These are phyloP conservation scores for Catonia carolina DNA, from an alignment of 2,888 invertebrate genomes.

Conservation along the genomic window DNA sequence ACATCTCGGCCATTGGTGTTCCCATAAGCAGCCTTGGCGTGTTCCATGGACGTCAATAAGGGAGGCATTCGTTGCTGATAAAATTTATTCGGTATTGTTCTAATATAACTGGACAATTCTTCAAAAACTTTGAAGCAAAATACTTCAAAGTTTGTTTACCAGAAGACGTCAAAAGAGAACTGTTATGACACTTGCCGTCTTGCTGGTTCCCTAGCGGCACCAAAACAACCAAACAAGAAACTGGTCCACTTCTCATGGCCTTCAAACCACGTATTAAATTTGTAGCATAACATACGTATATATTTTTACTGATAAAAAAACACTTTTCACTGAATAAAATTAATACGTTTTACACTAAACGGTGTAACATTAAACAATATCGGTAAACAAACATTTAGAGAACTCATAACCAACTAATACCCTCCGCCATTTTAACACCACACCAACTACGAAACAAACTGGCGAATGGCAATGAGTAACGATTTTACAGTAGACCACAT, in stretches of 20 bases:
- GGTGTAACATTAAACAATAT: neutral
- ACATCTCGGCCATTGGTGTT: conserved; percentile 39
- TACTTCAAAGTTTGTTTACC: neutral
- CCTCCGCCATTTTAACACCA: conserved; percentile 26
- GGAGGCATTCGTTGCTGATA: conserved; percentile 39
- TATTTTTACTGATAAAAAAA: neutral
- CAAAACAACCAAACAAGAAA: conserved; percentile 23
- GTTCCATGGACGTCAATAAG: conserved; percentile 41
- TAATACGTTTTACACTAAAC: neutral
- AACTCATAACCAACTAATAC: conserved; percentile 17
- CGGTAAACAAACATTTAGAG: neutral
- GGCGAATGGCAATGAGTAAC: conserved; percentile 20
- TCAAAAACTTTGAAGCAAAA: conserved; percentile 1
- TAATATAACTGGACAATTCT: conserved; percentile 9
- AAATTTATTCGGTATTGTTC: conserved; percentile 31
- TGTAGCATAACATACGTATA: neutral
- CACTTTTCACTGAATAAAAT: conserved; percentile 5
- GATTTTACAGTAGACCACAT: conserved; percentile 25
- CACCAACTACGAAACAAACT: conserved; percentile 14
- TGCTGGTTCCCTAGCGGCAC: conserved; percentile 25
- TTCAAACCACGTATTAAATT: conserved; percentile 8
- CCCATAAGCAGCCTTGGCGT: conserved; percentile 38
- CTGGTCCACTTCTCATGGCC: conserved; percentile 25
- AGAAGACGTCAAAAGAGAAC: conserved; percentile 17
- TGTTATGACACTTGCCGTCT: conserved; percentile 26